Evolutionary conservation across 2,797 vertebrate genomes (phyloP).

Genomic region (Micrastur ruficollis): DNA sequence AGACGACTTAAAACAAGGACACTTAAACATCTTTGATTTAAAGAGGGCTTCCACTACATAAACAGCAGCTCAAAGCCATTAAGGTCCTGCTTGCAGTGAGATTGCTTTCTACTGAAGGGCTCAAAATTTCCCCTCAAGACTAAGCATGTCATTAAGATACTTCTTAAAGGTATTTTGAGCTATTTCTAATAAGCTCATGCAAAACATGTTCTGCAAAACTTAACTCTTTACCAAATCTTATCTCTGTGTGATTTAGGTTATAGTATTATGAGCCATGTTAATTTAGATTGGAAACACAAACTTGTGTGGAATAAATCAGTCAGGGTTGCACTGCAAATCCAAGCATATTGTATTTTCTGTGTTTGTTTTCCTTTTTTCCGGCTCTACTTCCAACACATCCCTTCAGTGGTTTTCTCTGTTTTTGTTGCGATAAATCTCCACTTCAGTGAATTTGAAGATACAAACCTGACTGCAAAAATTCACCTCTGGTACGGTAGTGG

Average conservation of each 20-base stretch:
- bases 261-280: neutral
- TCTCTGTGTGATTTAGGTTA: neutral
- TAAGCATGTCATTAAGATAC: neutral
- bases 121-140: neutral
- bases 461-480: conserved; percentile 4
- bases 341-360: neutral
- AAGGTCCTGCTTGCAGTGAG: neutral
- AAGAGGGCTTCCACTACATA: neutral
- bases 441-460: neutral
- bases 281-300: neutral
- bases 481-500: neutral
- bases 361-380: conserved; percentile 5
- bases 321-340: neutral
- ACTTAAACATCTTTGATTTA: neutral
- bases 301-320: neutral
- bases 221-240: neutral
- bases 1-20: neutral
- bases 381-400: neutral
- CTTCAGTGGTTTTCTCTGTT: conserved; percentile 11
- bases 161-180: neutral
- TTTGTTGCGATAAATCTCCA: conserved; percentile 9
- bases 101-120: neutral
- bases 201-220: neutral
- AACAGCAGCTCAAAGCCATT: neutral
- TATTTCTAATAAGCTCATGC: neutral